phyloP scores from a whole-genome alignment of 1,140 invertebrate genomes.

The Drosophila bocki region DNA sequence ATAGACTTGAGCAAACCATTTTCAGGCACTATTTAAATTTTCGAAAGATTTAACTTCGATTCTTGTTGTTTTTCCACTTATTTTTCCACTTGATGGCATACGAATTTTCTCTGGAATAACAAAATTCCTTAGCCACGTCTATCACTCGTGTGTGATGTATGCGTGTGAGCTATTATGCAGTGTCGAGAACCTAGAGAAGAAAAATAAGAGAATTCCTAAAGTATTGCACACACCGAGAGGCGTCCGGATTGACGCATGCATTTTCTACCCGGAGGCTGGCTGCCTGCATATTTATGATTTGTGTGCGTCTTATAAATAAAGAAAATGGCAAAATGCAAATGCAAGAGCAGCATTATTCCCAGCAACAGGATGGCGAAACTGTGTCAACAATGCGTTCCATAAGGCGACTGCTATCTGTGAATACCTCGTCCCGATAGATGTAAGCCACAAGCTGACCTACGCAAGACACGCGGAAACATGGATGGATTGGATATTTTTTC shows the following conservation, averaged over 20 bases:
- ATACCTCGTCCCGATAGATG: neutral
- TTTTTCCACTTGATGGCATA: conserved; percentile 43
- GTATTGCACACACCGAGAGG: conserved; percentile 32
- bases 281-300: conserved; percentile 72
- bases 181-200: conserved; percentile 25
- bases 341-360: conserved; percentile 29
- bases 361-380: conserved; percentile 29
- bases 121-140: conserved; percentile 27
- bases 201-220: conserved; percentile 38
- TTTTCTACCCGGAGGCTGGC: conserved; percentile 43
- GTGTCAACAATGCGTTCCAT: conserved; percentile 77
- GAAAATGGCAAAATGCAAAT: conserved; percentile 44
- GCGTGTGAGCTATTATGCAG: conserved; percentile 42
- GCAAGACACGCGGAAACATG: neutral
- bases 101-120: conserved; percentile 47
- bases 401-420: conserved; percentile 6
- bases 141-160: conserved; percentile 19
- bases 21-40: conserved; percentile 1
- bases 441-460: neutral
- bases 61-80: conserved; percentile 35
- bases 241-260: conserved; percentile 60
- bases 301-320: conserved; percentile 73
- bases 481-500: neutral
- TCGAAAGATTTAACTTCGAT: neutral
- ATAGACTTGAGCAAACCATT: neutral